phyloP scores from a whole-genome alignment of 2,113 vertebrate genomes.

The Antechinus stuartii region DNA sequence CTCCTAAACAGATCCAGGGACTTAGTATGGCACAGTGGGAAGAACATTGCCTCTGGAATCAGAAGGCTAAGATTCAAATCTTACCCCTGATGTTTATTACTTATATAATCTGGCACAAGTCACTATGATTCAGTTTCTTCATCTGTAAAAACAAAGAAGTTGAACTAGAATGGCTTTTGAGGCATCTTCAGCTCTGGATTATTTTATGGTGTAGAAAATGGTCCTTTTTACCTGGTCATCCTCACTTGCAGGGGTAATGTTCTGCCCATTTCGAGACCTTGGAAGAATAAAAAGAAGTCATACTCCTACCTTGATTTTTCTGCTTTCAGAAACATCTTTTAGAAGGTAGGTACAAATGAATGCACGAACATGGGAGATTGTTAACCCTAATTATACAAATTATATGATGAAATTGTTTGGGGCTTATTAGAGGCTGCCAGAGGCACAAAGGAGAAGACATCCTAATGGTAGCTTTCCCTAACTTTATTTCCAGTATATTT shows the following conservation, averaged over 20 bases:
- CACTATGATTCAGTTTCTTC: neutral
- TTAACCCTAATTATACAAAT: conserved; percentile 33
- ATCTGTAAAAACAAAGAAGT: neutral
- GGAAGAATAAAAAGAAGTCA: neutral
- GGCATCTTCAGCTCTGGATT: neutral
- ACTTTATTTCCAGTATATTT: conserved; percentile 29
- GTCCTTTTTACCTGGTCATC: neutral
- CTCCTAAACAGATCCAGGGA: neutral
- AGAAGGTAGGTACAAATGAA: neutral
- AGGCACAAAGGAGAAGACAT: neutral
- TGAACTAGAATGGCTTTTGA: neutral
- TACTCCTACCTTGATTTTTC: neutral
- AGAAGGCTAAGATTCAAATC: neutral
- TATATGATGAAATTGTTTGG: neutral
- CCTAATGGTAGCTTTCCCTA: conserved; percentile 19
- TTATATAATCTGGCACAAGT: neutral
- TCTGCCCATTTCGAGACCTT: neutral
- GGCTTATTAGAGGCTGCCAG: neutral
- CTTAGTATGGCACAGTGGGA: neutral
- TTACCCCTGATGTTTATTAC: neutral
- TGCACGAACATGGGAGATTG: neutral
- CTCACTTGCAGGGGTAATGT: neutral
- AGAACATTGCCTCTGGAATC: neutral
- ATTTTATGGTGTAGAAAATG: neutral
- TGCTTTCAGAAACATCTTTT: neutral